Base-by-base conservation (phyloP, 2,888 invertebrate genomes). In the Prenolepis imparis region DNA sequence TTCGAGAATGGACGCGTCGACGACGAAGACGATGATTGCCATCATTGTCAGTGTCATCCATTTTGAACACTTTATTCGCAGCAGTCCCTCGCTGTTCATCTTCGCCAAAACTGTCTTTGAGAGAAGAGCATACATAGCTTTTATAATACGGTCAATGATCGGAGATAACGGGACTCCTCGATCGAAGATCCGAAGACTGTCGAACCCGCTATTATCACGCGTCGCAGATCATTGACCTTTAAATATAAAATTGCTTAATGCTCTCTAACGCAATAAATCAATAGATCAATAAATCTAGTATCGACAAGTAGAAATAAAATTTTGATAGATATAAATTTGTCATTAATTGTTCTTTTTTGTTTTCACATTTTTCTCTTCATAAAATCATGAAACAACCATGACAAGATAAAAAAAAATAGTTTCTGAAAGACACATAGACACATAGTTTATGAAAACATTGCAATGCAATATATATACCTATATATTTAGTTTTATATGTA, bases 71-170 rank as follows among this genome's bases (percentile, higher is more conserved):
- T 67, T 63, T 28, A 57, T 48, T 44, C 66, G 77, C 6, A 78
- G 59, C 55, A 55, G 68, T 11, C 15, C 32, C 39, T 61, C n/a
- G 82, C 59, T 73, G 73, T 72, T 73, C 91, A 89, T 90, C 80
- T 77, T 86, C 68, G 59, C 28, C 55, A 68, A 85, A 87, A 93
- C 93, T 93, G 92, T 92, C 91, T 90, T 89, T 80, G 78, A 81
- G 72, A 84, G 72, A 83, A 78, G 77, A 83, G 59, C 70, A 77
- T 86, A 84, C 86, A 82, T 89, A 84, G 88, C 93, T 93, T 93
- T 93, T 93, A 93, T 93, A 93, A 93, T 90, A 92, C 88, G 85
- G 86, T 89, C 90, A 90, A 86, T 86, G 89, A 88, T 90, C 90
- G 87, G 88, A 82, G 85, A 48, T 92, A 92, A 93, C 93, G 93